Base-by-base conservation (phyloP, 2,888 invertebrate species). In the Gymnoscelis rufifasciata region DNA sequence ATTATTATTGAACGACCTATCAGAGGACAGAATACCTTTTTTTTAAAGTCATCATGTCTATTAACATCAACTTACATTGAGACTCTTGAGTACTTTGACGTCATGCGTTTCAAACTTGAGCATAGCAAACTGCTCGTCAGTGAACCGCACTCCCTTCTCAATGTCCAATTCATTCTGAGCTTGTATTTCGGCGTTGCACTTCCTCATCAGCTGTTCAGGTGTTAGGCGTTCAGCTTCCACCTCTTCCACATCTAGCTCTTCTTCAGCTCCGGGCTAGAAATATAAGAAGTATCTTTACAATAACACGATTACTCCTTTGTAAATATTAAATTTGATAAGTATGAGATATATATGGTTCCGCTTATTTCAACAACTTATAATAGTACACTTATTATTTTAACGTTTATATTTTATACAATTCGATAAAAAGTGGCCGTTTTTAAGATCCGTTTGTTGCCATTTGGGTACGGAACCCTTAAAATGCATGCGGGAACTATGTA, bases 61-160 rank as follows among this genome's bases (percentile, higher is more conserved):
- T n/a, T n/a, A n/a, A n/a, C n/a, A 13, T 2, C 1, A 1, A 67
- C 77, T 79, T 74, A 92, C 93, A 81, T 91, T 87, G 14, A 91
- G 86, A 40, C 72, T 84, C 63, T 90, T 89, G 5, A 93, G 78
- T 0, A 65, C 74, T 64, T 91, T 91, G 7, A 93, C 82, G 33
- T 90, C 83, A 7, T 90, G 89, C 5, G 90, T 89, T 70, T 92
- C 92, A 57, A 92, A 93, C 71, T 91, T 91, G 40, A 91, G 74
- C 24, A 78, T 76, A 6, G 90, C 89, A 56, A 86, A 92, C 52
- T 91, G 90, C 43, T 91, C 91, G 23, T 89, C 86, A 0, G 86
- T 80, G 55, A 91, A 88, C 63, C 87, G 77, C 14, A 91, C 87
- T 44, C 91, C 91, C 12, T 89, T 90, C 35, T 88, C 83, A 11